Conservation (phyloP, 2,113 vertebrate genomes). For the Equus przewalskii region DNA sequence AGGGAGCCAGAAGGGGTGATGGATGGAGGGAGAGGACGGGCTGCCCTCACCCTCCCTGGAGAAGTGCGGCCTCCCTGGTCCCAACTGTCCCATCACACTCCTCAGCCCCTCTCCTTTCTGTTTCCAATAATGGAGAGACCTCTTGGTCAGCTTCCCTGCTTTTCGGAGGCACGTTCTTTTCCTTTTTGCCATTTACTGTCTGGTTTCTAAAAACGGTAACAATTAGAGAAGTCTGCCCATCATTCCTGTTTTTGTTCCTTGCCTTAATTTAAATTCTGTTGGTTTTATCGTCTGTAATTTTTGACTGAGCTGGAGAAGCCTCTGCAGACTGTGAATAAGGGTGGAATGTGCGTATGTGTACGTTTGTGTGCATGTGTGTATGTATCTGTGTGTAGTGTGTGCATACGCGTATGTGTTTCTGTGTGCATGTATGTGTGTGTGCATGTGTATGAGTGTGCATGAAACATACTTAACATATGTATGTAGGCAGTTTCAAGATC, state of each 20-base stretch:
- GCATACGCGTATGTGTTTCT: background rate
- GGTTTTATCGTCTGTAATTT: constrained; percentile 71
- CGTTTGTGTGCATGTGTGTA: too few relatives aligned
- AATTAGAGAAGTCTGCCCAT: constrained; percentile 70
- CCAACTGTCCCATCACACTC: background rate
- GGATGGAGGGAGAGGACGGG: background rate
- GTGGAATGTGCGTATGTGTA: background rate
- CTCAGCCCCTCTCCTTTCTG: background rate
- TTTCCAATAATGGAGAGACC: background rate
- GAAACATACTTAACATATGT: background rate
- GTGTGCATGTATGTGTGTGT: background rate
- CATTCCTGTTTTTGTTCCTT: constrained; percentile 50
- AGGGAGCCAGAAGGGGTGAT: too few relatives aligned
- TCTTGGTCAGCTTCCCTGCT: background rate
- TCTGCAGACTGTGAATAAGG: background rate
- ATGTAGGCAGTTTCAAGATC: background rate
- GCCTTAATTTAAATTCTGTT: constrained; percentile 70
- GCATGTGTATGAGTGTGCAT: background rate
- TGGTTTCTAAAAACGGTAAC: constrained; percentile 71
- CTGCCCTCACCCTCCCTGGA: rapidly evolving
- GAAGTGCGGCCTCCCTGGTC: background rate
- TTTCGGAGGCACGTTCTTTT: background rate
- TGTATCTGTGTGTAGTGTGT: background rate
- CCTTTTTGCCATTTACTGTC: constrained; percentile 1
- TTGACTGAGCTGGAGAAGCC: constrained; percentile 42